Percentiles rank a stretch among this genome's conserved stretches.
These are phyloP conservation scores for Saguinus imperator DNA, from an alignment of 2,113 vertebrate species.

Conservation along the genomic window DNA sequence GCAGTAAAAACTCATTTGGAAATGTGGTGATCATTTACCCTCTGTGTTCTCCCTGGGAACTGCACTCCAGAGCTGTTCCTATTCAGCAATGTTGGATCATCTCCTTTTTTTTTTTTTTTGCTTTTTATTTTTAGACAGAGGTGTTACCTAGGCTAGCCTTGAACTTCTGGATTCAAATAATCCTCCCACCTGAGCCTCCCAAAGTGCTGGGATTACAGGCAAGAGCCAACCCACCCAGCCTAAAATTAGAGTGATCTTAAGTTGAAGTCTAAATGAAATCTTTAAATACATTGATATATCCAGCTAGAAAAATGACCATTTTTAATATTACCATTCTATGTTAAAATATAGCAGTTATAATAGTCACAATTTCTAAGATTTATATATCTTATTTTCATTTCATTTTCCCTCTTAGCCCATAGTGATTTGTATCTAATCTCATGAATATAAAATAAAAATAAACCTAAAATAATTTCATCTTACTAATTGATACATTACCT, in stretches of 20 bases:
- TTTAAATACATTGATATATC: not conserved
- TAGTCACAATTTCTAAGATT: constrained; percentile 15
- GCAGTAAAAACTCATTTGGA: no score
- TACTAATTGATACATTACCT: not conserved
- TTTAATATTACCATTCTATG: not conserved
- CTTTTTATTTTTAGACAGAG: no score
- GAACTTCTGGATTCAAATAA: no score
- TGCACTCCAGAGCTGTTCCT: no score
- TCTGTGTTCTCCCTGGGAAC: no score
- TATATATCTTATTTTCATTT: constrained; percentile 19
- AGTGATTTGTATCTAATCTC: not conserved
- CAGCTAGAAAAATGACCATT: not conserved
- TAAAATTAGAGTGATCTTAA: not conserved
- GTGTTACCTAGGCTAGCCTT: no score
- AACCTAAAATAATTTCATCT: not conserved
- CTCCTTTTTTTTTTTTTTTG: no score
- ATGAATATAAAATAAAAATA: constrained; percentile 20
- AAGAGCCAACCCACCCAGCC: no score
- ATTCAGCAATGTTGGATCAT: no score
- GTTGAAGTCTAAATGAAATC: not conserved
- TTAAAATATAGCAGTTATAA: not conserved
- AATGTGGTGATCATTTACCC: no score
- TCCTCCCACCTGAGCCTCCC: no score
- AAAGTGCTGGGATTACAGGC: no score
- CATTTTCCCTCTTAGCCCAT: not conserved